Evolutionary conservation across 2,797 vertebrate genomes (phyloP).

Genomic region (Amblyopsis hoosieri): DNA sequence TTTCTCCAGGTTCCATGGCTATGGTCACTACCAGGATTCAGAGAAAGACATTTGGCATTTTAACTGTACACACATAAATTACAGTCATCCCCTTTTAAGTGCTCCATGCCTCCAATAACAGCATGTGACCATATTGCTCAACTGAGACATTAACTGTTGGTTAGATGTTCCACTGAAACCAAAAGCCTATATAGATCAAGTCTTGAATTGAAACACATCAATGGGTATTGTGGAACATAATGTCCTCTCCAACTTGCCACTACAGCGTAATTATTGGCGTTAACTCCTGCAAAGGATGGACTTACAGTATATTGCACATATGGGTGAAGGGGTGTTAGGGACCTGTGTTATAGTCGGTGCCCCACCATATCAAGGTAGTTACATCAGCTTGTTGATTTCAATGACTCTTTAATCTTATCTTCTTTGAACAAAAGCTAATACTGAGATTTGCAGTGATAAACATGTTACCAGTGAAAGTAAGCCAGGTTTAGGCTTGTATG

Average conservation of each 20-base stretch:
- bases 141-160: constrained; percentile 24
- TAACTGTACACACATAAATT: constrained; percentile 40
- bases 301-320: constrained; percentile 48
- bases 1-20: constrained; percentile 43
- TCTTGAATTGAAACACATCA: constrained; percentile 14
- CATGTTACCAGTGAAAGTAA: constrained; percentile 35
- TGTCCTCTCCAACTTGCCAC: constrained; percentile 26
- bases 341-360: constrained; percentile 19
- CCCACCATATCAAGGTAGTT: constrained; percentile 37
- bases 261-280: constrained; percentile 20
- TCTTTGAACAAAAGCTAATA: constrained; percentile 46
- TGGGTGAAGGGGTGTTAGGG: constrained; percentile 23
- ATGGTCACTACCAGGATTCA: constrained; percentile 53
- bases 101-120: constrained; percentile 8
- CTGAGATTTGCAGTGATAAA: constrained; percentile 49
- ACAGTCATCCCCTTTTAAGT: constrained; percentile 1
- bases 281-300: constrained; percentile 29
- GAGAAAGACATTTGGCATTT: constrained; percentile 52
- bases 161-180: constrained; percentile 27
- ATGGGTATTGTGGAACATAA: constrained; percentile 2
- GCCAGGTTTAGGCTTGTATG: constrained; percentile 42
- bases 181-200: constrained; percentile 28
- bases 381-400: constrained; percentile 59
- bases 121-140: constrained; percentile 16
- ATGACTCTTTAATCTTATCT: constrained; percentile 49